Percentiles rank a stretch among this genome's conserved stretches.
phyloP scores from a whole-genome alignment of 2,797 vertebrate genomes.

The Cyprinella venusta region DNA sequence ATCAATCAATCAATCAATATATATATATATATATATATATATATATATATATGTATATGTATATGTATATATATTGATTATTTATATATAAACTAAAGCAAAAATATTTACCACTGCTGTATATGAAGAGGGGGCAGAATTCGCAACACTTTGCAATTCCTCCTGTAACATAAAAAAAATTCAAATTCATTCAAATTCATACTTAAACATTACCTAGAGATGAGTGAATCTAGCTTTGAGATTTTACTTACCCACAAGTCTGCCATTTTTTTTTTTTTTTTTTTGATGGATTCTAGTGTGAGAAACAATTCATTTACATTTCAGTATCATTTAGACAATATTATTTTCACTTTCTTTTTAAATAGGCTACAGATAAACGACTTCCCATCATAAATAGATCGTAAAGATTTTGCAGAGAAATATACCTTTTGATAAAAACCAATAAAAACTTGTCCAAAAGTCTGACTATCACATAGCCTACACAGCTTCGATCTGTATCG shows the following conservation, averaged over 20 bases:
- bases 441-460: too few species aligned
- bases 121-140: constrained; percentile 49
- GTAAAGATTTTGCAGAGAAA: neutral
- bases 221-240: neutral
- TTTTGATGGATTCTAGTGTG: neutral
- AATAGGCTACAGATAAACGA: neutral
- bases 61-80: too few species aligned
- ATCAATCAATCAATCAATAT: neutral
- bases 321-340: neutral
- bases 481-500: too few species aligned
- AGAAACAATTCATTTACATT: neutral
- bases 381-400: neutral
- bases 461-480: neutral
- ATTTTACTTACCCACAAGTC: constrained; percentile 66
- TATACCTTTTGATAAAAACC: neutral
- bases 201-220: neutral
- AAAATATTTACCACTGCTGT: constrained; percentile 51
- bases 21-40: too few species aligned
- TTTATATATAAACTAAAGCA: too few species aligned
- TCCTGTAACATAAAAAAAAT: constrained; percentile 61
- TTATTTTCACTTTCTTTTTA: neutral
- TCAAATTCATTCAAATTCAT: neutral
- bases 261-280: constrained; percentile 56
- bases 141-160: constrained; percentile 65
- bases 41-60: too few species aligned